Conservation (phyloP, 2,797 vertebrate genomes). For the Crypturellus tataupa region DNA sequence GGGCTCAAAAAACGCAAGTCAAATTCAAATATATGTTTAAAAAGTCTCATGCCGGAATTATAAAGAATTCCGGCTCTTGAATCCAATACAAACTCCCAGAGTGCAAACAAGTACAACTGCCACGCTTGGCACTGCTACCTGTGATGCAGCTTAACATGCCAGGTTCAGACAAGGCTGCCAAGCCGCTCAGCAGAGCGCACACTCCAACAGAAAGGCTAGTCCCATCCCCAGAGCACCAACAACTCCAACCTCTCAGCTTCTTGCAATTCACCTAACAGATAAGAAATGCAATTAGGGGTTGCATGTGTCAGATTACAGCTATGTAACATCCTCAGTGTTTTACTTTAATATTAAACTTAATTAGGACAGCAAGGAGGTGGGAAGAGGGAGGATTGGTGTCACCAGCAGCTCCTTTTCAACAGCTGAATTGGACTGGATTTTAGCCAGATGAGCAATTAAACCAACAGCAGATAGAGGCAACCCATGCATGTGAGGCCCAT, state of each 20-base stretch:
- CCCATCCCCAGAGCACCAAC: neutral
- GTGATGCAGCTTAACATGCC: neutral
- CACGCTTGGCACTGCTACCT: accelerated
- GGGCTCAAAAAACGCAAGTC: neutral
- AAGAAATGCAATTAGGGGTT: slow-evolving; percentile 34
- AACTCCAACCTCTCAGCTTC: slow-evolving; percentile 24
- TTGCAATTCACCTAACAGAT: slow-evolving; percentile 63
- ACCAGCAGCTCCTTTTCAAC: slow-evolving; percentile 59
- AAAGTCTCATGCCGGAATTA: too few relatives aligned
- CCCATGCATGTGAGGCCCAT: slow-evolving; percentile 62
- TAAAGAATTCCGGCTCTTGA: neutral
- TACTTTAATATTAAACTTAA: slow-evolving; percentile 76
- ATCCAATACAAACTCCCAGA: neutral
- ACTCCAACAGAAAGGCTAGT: neutral
- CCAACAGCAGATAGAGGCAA: slow-evolving; percentile 30
- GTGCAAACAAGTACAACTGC: neutral
- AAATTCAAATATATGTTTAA: neutral
- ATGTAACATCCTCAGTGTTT: slow-evolving; percentile 55
- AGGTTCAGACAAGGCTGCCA: neutral
- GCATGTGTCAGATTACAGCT: slow-evolving; percentile 74
- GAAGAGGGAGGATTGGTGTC: slow-evolving; percentile 24
- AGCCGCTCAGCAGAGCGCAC: neutral
- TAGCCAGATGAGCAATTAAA: slow-evolving; percentile 74
- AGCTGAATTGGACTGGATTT: slow-evolving; percentile 65
- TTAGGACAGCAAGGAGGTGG: slow-evolving; percentile 64